These are phyloP conservation scores for Pteronotus mesoamericanus DNA, from an alignment of 2,797 vertebrate species.

Conservation along the genomic window DNA sequence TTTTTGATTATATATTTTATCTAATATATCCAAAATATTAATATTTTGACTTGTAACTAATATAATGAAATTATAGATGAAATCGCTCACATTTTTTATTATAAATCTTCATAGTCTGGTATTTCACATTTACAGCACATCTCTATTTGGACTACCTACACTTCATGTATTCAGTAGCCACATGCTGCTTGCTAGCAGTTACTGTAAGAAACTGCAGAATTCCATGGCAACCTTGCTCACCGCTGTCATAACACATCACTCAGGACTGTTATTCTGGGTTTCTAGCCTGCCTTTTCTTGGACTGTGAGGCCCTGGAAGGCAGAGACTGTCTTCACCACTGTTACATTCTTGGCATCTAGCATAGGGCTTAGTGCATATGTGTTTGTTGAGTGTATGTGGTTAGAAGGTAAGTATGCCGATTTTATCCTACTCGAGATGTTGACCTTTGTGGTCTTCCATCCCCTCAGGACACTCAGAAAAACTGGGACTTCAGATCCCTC, in stretches of 20 bases:
- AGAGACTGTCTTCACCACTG: not conserved
- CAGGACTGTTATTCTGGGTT: not conserved
- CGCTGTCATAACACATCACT: not conserved
- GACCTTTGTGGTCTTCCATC: not conserved
- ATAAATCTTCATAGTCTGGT: not conserved
- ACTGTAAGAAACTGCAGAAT: not conserved
- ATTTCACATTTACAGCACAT: not conserved
- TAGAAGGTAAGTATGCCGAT: not conserved
- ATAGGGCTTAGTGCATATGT: not conserved
- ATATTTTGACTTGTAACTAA: not conserved
- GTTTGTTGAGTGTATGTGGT: not conserved
- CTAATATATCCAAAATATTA: not conserved
- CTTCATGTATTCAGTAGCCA: not conserved
- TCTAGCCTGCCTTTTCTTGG: not conserved
- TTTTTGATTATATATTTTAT: not conserved
- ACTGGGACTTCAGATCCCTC: not conserved
- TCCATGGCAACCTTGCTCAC: not conserved
- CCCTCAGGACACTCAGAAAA: not conserved
- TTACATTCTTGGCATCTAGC: not conserved
- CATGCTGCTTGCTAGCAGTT: not conserved
- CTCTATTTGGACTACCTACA: not conserved
- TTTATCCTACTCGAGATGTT: not conserved
- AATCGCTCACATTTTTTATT: not conserved
- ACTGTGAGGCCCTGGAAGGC: not conserved
- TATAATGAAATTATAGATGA: not conserved